Conservation (phyloP, 2,888 invertebrate genomes). For the Oegoconia quadripuncta region DNA sequence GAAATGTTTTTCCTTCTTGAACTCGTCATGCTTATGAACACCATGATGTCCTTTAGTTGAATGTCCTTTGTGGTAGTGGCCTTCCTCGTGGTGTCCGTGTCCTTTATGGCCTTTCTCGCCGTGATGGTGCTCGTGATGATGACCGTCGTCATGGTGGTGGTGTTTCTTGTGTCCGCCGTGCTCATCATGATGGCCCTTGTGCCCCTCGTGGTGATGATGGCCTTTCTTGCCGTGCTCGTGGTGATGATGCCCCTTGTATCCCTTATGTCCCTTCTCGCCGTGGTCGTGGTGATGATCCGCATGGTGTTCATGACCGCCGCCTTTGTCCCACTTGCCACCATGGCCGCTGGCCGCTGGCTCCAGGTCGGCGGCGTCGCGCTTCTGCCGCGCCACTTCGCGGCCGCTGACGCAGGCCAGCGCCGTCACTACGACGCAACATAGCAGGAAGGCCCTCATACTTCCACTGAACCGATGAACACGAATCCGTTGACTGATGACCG, state of each 20-base stretch:
- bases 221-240: constrained; percentile 85
- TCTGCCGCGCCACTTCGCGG: constrained; percentile 70
- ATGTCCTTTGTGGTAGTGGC: constrained; percentile 90
- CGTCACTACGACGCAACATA: constrained; percentile 66
- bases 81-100: constrained; percentile 74
- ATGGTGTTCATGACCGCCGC: constrained; percentile 83
- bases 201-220: constrained; percentile 85
- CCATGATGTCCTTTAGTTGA: constrained; percentile 92
- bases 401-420: constrained; percentile 75
- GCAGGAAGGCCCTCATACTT: constrained; percentile 59
- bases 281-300: constrained; percentile 82
- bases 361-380: constrained; percentile 74
- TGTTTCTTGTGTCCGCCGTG: constrained; percentile 83
- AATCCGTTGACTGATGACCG: constrained; percentile 58
- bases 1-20: constrained; percentile 92
- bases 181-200: constrained; percentile 81
- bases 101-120: constrained; percentile 84
- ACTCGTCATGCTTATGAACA: constrained; percentile 91
- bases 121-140: constrained; percentile 82
- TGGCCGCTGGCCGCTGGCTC: constrained; percentile 72
- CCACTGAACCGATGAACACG: constrained; percentile 45
- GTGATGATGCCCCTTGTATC: constrained; percentile 83
- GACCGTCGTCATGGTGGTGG: constrained; percentile 83
- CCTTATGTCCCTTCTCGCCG: constrained; percentile 86
- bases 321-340: constrained; percentile 74